Base-by-base conservation (phyloP, 2,113 vertebrate species). In the Mesitornis unicolor region DNA sequence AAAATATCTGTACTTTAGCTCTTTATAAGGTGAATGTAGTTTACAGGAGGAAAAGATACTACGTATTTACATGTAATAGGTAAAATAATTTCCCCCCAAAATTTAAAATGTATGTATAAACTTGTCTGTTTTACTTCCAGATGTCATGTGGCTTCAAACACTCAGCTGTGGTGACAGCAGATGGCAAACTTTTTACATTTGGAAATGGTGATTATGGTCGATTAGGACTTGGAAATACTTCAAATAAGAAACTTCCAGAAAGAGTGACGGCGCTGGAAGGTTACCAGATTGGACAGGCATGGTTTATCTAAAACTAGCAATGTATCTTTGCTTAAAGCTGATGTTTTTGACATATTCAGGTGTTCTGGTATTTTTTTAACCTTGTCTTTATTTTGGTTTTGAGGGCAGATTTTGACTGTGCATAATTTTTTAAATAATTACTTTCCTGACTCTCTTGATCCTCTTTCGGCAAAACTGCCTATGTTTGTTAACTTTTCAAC, bases 131-230 rank as follows among this genome's bases (percentile, higher is more conserved):
- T 83, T 96, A 13, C 43, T 93, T 95, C 40, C 87, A 99, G 98
- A 98, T 99, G 98, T 99, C 98, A 6, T 99, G 98, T 97, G 98
- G 98, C 92, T 99, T 99, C 90, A 99, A 99, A 70, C 98, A 99
- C 57, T 99, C 98, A 48, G 98, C 98, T 45, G 98, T 99, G 54
- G 98, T 99, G 69, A 99, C 98, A 51, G 98, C 98, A 84, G 98
- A 99, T 92, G 98, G 98, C 78, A 99, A 98, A 81, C 97, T 99
- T 59, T 98, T 98, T 79, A 98, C 98, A 1, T 99, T 99, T 97
- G 98, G 98, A 68, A 99, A 99, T 20, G 98, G 98, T 33, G 98
- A 99, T 89, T 99, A 99, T 31, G 98, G 98, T 73, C 98, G 98
- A 28, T 48, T 99, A 89, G 98, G 98, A 25, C 97, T 98, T 83